Percentiles rank a stretch among this genome's conserved stretches.
Conservation (phyloP, 2,888 invertebrate species). For the Rhagonycha lutea region DNA sequence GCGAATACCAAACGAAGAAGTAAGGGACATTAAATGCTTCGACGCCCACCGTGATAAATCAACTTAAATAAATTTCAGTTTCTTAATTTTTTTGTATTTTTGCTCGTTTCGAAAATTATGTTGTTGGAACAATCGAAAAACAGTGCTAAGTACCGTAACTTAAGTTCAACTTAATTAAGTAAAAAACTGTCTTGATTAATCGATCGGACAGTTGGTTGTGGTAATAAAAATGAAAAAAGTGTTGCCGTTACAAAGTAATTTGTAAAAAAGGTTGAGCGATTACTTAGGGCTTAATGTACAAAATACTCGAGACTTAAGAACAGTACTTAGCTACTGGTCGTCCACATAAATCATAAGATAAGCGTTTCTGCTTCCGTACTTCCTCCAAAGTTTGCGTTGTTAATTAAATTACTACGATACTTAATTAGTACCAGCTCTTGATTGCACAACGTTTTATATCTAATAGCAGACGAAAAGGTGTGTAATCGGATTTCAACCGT, state of each 20-base stretch:
- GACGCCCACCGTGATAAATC: conserved; percentile 34
- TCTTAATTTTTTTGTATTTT: conserved; percentile 9
- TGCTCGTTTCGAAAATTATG: not conserved
- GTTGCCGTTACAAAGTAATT: conserved; percentile 40
- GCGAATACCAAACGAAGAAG: conserved; percentile 37
- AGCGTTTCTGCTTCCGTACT: conserved; percentile 41
- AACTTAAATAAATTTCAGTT: conserved; percentile 16
- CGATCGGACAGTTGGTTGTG: not conserved
- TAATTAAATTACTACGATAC: conserved; percentile 50
- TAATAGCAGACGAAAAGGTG: conserved; percentile 30
- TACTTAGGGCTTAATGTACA: conserved; percentile 44
- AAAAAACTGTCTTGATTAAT: conserved; percentile 3
- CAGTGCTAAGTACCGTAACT: not conserved
- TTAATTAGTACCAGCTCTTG: conserved; percentile 45
- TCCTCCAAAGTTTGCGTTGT: conserved; percentile 43
- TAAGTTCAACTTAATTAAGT: conserved; percentile 4
- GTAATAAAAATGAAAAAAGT: conserved; percentile 1
- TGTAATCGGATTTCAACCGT: conserved; percentile 32
- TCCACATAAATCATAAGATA: conserved; percentile 48
- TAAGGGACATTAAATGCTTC: conserved; percentile 46
- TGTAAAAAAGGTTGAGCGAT: conserved; percentile 41
- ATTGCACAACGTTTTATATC: conserved; percentile 37
- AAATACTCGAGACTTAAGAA: conserved; percentile 42
- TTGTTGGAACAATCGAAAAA: not conserved
- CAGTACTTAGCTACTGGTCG: conserved; percentile 46